Base-by-base conservation (phyloP, 2,888 invertebrate species). In the Siphlonurus alternatus region DNA sequence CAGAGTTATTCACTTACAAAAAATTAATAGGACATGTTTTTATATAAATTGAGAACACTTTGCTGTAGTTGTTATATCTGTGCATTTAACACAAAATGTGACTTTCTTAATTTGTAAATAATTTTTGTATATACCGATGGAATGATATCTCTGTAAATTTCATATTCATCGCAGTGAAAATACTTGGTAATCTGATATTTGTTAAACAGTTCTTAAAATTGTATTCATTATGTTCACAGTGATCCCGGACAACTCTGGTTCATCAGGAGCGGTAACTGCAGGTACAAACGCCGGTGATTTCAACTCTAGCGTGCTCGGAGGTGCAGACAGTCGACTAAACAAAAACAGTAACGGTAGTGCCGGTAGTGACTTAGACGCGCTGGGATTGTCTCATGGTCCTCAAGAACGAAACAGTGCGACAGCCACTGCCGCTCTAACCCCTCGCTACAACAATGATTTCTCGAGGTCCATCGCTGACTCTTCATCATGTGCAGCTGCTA, bases 181-280 rank as follows among this genome's bases (percentile, higher is more conserved):
- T n/a, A n/a, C n/a, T n/a, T n/a, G n/a, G n/a, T n/a, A n/a, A n/a
- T n/a, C n/a, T n/a, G n/a, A n/a, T n/a, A n/a, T n/a, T n/a, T n/a
- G n/a, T n/a, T n/a, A n/a, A n/a, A n/a, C n/a, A n/a, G n/a, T n/a
- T n/a, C n/a, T n/a, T n/a, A n/a, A n/a, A n/a, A n/a, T n/a, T n/a
- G n/a, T n/a, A n/a, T n/a, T n/a, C n/a, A n/a, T 66, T 71, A 67
- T 71, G 71, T 71, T 71, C 72, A 51, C 78, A 88, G 87, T 88
- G 75, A 79, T 90, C 61, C 89, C 89, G 65, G 89, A 89, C 72
- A 86, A 88, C 24, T 85, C 88, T 66, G 86, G 75, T 61, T 73
- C 76, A 7, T 74, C 75, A 2, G 76, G 74, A 61, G 67, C 69
- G 71, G 59, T 76, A 72, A 54, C 38, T 19, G 38, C 7, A 10